These are phyloP conservation scores for Eupristina koningsbergeri DNA, from an alignment of 1,140 invertebrate genomes.

Conservation along the genomic window DNA sequence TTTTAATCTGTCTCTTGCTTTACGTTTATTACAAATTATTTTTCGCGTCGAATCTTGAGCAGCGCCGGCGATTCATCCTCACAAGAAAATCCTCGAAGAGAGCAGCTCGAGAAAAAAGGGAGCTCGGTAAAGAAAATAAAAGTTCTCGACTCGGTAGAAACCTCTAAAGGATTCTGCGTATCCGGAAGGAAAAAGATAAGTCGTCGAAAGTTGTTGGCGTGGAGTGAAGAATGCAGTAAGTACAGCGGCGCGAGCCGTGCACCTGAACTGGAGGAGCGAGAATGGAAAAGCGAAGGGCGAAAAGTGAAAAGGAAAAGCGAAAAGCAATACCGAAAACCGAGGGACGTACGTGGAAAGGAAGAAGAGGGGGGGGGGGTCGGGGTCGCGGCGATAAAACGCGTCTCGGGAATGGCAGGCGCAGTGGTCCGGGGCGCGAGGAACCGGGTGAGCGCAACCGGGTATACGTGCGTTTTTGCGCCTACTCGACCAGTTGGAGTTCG, in stretches of 20 bases:
- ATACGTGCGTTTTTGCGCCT: slow-evolving; percentile 6
- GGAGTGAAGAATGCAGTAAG: background rate
- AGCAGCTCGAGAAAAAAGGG: background rate
- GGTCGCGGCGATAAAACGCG: background rate
- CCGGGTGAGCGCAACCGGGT: no score
- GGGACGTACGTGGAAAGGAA: background rate
- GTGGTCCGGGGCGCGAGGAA: background rate
- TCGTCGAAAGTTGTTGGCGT: background rate
- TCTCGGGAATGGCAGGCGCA: background rate
- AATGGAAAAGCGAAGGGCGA: no score
- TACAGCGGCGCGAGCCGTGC: no score
- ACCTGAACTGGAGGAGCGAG: no score
- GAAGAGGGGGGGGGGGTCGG: background rate
- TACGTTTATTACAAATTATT: no score
- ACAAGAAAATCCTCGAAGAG: background rate
- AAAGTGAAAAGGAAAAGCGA: no score
- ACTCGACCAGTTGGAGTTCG: background rate
- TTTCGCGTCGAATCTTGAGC: no score
- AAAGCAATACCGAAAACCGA: background rate
- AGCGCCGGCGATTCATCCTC: no score
- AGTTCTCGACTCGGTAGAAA: background rate
- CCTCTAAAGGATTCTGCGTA: background rate
- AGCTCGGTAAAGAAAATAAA: background rate
- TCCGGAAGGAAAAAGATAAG: background rate
- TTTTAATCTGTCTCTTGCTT: no score